Evolutionary conservation across 2,797 vertebrate genomes (phyloP).

Genomic region (Crocidura indochinensis): DNA sequence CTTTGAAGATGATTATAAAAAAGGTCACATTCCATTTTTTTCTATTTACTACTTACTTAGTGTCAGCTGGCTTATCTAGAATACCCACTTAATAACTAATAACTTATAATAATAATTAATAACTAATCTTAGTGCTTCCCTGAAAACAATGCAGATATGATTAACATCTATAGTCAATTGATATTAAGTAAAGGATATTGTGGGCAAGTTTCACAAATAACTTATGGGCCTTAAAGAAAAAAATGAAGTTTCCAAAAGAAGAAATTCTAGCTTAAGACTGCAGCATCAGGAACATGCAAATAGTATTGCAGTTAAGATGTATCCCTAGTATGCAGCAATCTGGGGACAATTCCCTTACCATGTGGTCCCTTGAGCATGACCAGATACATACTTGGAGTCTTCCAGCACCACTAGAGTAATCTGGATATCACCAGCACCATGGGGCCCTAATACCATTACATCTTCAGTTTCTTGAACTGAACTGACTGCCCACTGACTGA

Average conservation of each 20-base stretch:
- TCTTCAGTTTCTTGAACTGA: too few relatives aligned
- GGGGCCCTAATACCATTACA: too few relatives aligned
- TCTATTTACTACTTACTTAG: neutral
- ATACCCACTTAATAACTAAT: neutral
- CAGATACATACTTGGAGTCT: too few relatives aligned
- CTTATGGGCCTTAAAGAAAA: neutral
- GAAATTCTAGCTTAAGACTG: slow-evolving; percentile 1
- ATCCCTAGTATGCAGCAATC: too few relatives aligned
- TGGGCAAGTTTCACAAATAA: neutral
- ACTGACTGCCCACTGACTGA: too few relatives aligned
- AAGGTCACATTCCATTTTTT: slow-evolving; percentile 22
- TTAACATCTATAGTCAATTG: neutral
- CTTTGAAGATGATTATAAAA: neutral
- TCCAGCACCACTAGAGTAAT: too few relatives aligned
- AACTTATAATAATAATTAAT: too few relatives aligned
- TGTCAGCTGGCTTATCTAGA: neutral
- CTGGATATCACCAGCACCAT: too few relatives aligned
- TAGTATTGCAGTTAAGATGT: too few relatives aligned
- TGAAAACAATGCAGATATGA: neutral
- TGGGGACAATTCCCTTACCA: too few relatives aligned
- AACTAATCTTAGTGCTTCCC: neutral
- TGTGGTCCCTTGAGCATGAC: too few relatives aligned
- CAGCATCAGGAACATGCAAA: neutral
- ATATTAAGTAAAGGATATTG: neutral
- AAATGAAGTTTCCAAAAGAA: neutral